Conservation (phyloP, 2,888 invertebrate genomes). For the Hydroisotoma schaefferi region DNA sequence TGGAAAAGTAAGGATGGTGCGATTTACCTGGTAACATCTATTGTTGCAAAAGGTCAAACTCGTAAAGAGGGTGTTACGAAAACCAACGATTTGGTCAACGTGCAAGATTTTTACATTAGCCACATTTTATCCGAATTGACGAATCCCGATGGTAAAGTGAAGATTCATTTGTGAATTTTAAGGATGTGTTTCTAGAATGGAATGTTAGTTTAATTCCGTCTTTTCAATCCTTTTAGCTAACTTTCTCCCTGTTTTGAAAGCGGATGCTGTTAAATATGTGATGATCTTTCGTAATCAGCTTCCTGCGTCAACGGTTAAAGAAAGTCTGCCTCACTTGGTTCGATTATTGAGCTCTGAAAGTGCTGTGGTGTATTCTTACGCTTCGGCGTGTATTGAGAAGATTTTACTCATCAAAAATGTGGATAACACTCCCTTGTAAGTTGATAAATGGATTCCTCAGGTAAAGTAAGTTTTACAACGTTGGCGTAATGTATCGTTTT, state of each 20-base stretch:
- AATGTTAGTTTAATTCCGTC: not conserved
- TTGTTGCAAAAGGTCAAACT: conserved; percentile 85
- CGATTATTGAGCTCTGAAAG: conserved; percentile 71
- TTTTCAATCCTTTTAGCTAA: conserved; percentile 64
- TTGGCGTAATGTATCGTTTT: conserved; percentile 17
- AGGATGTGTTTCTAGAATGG: not conserved
- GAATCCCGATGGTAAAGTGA: conserved; percentile 59
- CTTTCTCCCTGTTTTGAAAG: conserved; percentile 85
- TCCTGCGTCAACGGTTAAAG: conserved; percentile 70
- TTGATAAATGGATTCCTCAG: conserved; percentile 28
- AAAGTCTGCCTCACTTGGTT: conserved; percentile 73
- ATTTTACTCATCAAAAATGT: conserved; percentile 70
- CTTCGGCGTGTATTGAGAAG: conserved; percentile 87
- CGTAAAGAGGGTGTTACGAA: conserved; percentile 87
- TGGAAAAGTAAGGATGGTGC: conserved; percentile 97
- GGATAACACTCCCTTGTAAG: conserved; percentile 59
- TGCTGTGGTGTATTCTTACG: conserved; percentile 91
- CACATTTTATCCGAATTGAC: conserved; percentile 84
- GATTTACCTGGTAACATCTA: conserved; percentile 90
- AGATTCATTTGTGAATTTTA: not conserved
- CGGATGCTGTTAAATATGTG: conserved; percentile 92
- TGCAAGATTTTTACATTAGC: conserved; percentile 80
- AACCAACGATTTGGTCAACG: conserved; percentile 82
- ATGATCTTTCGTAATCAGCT: conserved; percentile 93
- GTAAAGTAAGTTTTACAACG: not conserved